Conservation (phyloP, 2,888 invertebrate species). For the Exephanes ischioxanthus region DNA sequence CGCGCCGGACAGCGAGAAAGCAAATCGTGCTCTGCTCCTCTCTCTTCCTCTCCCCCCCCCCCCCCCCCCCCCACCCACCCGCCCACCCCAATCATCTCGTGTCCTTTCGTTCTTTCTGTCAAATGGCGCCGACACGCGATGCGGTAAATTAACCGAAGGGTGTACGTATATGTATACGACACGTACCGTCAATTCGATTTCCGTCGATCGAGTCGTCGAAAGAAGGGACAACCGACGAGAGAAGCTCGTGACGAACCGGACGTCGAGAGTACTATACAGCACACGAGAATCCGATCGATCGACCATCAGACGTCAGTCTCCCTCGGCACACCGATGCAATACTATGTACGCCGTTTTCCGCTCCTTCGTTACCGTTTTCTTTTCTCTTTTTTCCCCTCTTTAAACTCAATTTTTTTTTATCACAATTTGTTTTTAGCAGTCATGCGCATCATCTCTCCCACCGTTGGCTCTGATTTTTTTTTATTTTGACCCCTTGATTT, state of each 20-base stretch:
- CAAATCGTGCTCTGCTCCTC: background rate
- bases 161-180: conserved; percentile 2
- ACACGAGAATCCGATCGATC: conserved; percentile 19
- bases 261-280: conserved; percentile 23
- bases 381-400: conserved; percentile 33
- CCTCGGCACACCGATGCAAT: conserved; percentile 32
- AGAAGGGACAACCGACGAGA: conserved; percentile 40
- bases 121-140: conserved; percentile 22
- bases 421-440: conserved; percentile 58
- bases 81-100: background rate
- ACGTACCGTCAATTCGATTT: conserved; percentile 44
- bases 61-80: background rate
- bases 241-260: conserved; percentile 46
- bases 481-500: background rate
- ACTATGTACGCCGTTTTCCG: conserved; percentile 15
- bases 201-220: conserved; percentile 49
- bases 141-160: conserved; percentile 11
- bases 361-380: conserved; percentile 11
- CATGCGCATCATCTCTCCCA: conserved; percentile 29
- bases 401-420: conserved; percentile 57
- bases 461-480: conserved; percentile 23
- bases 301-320: conserved; percentile 22
- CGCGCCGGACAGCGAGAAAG: conserved; percentile 1
- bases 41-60: background rate
- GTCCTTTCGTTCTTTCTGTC: background rate